Evolutionary conservation across 2,888 invertebrate genomes (phyloP).

Genomic region (Aleiodes leptofemur): DNA sequence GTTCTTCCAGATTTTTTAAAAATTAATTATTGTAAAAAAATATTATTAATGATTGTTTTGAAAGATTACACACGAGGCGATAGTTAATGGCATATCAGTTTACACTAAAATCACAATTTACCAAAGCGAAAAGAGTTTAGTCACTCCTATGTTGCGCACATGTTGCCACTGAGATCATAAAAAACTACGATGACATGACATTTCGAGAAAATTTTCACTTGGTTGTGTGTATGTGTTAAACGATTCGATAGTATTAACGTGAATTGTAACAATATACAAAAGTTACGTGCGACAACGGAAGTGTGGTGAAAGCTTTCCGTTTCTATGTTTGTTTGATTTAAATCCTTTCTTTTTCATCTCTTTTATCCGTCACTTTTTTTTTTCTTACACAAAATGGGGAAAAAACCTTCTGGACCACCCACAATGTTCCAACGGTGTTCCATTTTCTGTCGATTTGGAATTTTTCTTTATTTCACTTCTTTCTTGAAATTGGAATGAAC

Average conservation of each 20-base stretch:
- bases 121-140: neutral
- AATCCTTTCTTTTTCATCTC: conserved; percentile 42
- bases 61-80: too few species aligned
- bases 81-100: conserved; percentile 23
- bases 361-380: conserved; percentile 17
- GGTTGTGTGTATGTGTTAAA: neutral
- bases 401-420: conserved; percentile 55
- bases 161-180: conserved; percentile 19
- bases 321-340: conserved; percentile 42
- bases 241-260: conserved; percentile 14
- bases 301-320: conserved; percentile 47
- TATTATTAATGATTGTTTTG: too few species aligned
- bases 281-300: conserved; percentile 48
- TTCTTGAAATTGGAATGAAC: too few species aligned
- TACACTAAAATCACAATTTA: conserved; percentile 34
- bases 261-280: conserved; percentile 54
- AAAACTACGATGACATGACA: conserved; percentile 23
- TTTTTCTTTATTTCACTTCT: neutral
- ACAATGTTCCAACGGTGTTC: too few species aligned
- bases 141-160: conserved; percentile 13
- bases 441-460: too few species aligned
- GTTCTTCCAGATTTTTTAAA: too few species aligned
- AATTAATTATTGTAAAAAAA: too few species aligned
- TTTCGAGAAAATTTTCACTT: conserved; percentile 30
- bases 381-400: neutral